Conservation (phyloP, 2,888 invertebrate genomes). For the Tinea pellionella region DNA sequence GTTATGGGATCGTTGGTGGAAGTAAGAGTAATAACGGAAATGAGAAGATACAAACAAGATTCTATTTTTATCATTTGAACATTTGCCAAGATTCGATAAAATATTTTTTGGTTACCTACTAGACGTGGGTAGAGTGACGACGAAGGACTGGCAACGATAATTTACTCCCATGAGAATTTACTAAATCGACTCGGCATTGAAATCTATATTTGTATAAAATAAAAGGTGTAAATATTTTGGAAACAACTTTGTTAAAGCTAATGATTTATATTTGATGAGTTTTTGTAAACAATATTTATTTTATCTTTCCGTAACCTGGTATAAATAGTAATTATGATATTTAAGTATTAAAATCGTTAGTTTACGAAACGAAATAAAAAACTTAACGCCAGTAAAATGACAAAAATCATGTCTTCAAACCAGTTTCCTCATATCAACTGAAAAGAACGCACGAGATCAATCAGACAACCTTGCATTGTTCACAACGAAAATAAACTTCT, state of each 20-base stretch:
- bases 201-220: not conserved
- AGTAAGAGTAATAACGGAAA: not conserved
- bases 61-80: constrained; percentile 21
- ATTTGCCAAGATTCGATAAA: constrained; percentile 51
- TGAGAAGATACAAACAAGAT: constrained; percentile 1
- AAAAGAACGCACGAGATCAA: not conserved
- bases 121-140: constrained; percentile 41
- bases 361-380: no score
- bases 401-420: not conserved
- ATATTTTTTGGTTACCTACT: constrained; percentile 39
- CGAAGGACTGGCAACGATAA: constrained; percentile 22
- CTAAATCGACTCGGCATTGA: not conserved
- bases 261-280: not conserved
- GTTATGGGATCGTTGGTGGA: not conserved
- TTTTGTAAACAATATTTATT: not conserved
- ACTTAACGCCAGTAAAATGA: no score
- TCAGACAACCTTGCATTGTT: not conserved
- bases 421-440: not conserved
- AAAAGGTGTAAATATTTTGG: not conserved
- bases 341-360: no score
- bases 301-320: no score
- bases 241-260: not conserved
- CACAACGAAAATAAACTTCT: not conserved
- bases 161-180: constrained; percentile 14
- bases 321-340: no score